Conservation (phyloP, 2,888 invertebrate species). For the Rhingia rostrata region DNA sequence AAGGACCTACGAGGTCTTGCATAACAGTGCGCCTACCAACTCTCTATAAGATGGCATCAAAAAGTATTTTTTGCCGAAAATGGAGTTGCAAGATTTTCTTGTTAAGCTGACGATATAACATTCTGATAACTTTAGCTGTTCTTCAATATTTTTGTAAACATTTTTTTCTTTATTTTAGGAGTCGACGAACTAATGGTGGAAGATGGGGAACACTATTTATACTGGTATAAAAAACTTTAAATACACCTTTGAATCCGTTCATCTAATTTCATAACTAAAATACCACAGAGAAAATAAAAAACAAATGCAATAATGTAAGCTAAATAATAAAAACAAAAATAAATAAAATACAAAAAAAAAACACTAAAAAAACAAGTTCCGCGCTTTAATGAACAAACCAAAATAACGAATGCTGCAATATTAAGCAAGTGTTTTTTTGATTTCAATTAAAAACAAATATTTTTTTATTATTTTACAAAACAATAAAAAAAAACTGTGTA, state of each 20-base stretch:
- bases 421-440: slow-evolving; percentile 66
- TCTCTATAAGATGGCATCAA: no score
- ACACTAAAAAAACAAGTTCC: slow-evolving; percentile 65
- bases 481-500: slow-evolving; percentile 64
- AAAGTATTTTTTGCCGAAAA: no score
- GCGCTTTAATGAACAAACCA: slow-evolving; percentile 70
- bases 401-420: slow-evolving; percentile 46
- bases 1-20: no score
- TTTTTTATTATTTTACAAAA: slow-evolving; percentile 70
- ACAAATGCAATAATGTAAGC: slow-evolving; percentile 72
- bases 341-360: slow-evolving; percentile 25
- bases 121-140: not conserved
- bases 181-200: slow-evolving; percentile 94
- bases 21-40: no score
- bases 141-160: not conserved
- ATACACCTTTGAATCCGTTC: slow-evolving; percentile 44
- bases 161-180: slow-evolving; percentile 83
- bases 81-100: no score
- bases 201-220: slow-evolving; percentile 94
- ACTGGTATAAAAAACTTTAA: slow-evolving; percentile 97
- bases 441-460: slow-evolving; percentile 59
- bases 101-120: no score
- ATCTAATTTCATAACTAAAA: slow-evolving; percentile 55
- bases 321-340: slow-evolving; percentile 54
- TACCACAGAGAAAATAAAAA: slow-evolving; percentile 12